Percentiles rank a stretch among this genome's conserved stretches.
Evolutionary conservation across 35 echinoderm and acorn worm genomes (phyloP).

Genomic region (Antedon bifida): DNA sequence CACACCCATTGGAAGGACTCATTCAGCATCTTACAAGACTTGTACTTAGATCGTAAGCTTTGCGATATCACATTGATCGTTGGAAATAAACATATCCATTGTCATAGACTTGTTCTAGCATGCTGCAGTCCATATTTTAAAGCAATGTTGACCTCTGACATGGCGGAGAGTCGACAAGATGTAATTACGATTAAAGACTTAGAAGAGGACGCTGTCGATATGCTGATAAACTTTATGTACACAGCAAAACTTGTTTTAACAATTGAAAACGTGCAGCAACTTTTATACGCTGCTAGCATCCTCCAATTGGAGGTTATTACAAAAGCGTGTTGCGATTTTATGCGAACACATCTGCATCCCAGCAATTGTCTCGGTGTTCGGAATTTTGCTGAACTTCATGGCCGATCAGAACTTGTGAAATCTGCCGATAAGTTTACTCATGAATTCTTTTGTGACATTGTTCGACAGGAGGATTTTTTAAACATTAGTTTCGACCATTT

Average conservation of each 20-base stretch:
- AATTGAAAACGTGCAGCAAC: constrained; percentile 78
- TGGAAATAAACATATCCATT: constrained; percentile 41
- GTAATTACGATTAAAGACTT: constrained; percentile 58
- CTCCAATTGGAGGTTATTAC: constrained; percentile 70
- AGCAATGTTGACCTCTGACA: constrained; percentile 91
- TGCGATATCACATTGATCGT: constrained; percentile 67
- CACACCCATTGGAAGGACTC: constrained; percentile 80
- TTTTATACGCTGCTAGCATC: constrained; percentile 63
- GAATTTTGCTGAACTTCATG: constrained; percentile 90
- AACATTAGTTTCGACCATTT: constrained; percentile 47
- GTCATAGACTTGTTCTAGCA: constrained; percentile 76
- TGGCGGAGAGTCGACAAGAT: constrained; percentile 73
- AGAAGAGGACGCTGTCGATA: constrained; percentile 61
- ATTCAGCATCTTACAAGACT: constrained; percentile 42
- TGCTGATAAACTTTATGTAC: constrained; percentile 84
- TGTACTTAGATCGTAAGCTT: constrained; percentile 42
- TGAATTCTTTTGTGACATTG: constrained; percentile 66
- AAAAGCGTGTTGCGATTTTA: constrained; percentile 88
- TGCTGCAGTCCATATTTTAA: constrained; percentile 85
- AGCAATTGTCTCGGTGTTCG: constrained; percentile 83
- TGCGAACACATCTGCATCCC: constrained; percentile 80
- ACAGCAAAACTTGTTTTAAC: constrained; percentile 69
- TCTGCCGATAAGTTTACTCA: constrained; percentile 57
- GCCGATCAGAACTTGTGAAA: constrained; percentile 48
- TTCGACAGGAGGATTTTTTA: constrained; percentile 56